These are phyloP conservation scores for Sphaerophoria taeniata DNA, from an alignment of 2,888 invertebrate genomes.

Conservation along the genomic window DNA sequence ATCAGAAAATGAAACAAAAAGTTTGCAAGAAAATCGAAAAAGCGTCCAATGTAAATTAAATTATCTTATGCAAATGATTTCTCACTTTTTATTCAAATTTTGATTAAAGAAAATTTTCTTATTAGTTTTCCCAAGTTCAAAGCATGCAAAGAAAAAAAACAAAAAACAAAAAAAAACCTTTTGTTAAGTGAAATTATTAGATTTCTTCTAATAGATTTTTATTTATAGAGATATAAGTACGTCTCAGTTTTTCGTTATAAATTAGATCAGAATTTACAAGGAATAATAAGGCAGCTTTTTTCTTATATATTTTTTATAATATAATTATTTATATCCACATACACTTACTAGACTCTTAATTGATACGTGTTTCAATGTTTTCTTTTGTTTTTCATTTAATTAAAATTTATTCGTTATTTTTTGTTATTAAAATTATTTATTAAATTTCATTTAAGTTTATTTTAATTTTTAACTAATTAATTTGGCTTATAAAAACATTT, in stretches of 20 bases:
- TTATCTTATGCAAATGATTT: not conserved
- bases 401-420: slow-evolving; percentile 76
- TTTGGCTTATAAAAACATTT: slow-evolving; percentile 75
- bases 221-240: slow-evolving; percentile 72
- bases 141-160: slow-evolving; percentile 24
- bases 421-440: slow-evolving; percentile 57
- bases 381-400: slow-evolving; percentile 75
- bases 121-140: not conserved
- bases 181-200: slow-evolving; percentile 69
- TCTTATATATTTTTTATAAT: slow-evolving; percentile 69
- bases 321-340: slow-evolving; percentile 74
- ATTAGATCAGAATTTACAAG: slow-evolving; percentile 79
- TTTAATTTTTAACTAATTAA: slow-evolving; percentile 67
- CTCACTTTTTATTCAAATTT: not conserved
- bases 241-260: slow-evolving; percentile 76
- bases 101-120: not conserved
- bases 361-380: slow-evolving; percentile 66
- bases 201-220: slow-evolving; percentile 74
- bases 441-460: slow-evolving; percentile 42
- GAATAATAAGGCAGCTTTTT: slow-evolving; percentile 81
- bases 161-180: slow-evolving; percentile 26
- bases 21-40: too few relatives aligned
- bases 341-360: slow-evolving; percentile 73
- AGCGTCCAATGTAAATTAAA: too few relatives aligned
- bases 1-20: too few relatives aligned